Conservation (phyloP, 2,113 vertebrate genomes). For the Uropsilus gracilis region DNA sequence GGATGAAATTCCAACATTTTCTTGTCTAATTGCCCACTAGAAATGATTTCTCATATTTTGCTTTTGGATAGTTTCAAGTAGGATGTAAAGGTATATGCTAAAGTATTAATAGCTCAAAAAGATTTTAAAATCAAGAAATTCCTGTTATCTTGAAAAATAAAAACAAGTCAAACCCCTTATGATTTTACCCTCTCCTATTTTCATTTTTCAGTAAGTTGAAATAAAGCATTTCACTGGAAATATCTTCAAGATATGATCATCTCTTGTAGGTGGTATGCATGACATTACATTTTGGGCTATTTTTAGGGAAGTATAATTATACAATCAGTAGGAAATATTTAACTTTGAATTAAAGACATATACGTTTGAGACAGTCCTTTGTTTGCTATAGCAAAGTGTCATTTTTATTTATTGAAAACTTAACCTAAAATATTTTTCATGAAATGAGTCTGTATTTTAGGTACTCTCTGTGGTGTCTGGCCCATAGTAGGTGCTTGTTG, state of each 20-base stretch:
- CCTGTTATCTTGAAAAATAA: background rate
- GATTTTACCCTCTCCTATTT: background rate
- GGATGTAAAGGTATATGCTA: background rate
- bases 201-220: background rate
- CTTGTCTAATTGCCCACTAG: background rate
- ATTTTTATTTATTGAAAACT: no score
- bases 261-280: background rate
- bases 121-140: background rate
- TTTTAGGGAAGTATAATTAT: slow-evolving; percentile 19
- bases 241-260: background rate
- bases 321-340: slow-evolving; percentile 18
- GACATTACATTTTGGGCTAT: background rate
- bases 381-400: background rate
- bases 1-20: slow-evolving; percentile 14
- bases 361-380: background rate
- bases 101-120: background rate
- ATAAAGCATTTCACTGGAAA: background rate
- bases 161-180: slow-evolving; percentile 1
- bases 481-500: background rate
- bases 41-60: background rate
- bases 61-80: background rate
- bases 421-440: no score
- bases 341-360: background rate
- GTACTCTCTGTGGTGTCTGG: background rate
- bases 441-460: background rate